Evolutionary conservation across 2,113 vertebrate genomes (phyloP).

Genomic region (Patagioenas fasciata): DNA sequence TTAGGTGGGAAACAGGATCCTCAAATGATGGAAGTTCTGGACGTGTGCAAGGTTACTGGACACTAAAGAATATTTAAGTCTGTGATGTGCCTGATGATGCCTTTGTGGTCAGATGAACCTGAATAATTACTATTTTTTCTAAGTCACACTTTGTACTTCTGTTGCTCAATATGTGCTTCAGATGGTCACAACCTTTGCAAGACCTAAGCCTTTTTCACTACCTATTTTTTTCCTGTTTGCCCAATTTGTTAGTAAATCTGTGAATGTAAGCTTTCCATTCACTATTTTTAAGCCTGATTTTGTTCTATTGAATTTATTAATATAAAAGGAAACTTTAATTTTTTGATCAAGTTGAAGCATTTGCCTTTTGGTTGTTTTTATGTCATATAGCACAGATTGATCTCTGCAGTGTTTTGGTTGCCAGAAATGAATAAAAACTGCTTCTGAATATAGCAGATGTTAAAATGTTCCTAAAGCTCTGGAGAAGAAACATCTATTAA

Average conservation of each 20-base stretch:
- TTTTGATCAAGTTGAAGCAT: not conserved
- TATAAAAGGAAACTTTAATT: not conserved
- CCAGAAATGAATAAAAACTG: not conserved
- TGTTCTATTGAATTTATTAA: not conserved
- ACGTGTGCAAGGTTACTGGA: not conserved
- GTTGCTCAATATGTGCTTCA: fast-evolving
- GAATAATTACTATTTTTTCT: not conserved
- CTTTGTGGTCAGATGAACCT: not conserved
- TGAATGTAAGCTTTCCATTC: not conserved
- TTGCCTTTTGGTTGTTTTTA: not conserved
- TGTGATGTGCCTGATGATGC: not conserved
- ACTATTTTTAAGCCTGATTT: not conserved
- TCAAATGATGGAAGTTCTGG: not conserved
- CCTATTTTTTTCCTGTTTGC: not conserved
- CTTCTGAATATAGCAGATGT: not conserved
- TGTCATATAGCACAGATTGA: not conserved
- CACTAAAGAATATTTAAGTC: not conserved
- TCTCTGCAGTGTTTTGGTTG: not conserved
- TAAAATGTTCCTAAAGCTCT: conserved; percentile 1
- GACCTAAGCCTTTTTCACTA: not conserved
- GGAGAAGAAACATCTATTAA: conserved; percentile 7
- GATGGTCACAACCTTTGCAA: not conserved
- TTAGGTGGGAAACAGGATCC: not conserved
- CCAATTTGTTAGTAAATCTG: not conserved
- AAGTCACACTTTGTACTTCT: not conserved